Conservation (phyloP, 2,888 invertebrate species). For the Clivina fossor region DNA sequence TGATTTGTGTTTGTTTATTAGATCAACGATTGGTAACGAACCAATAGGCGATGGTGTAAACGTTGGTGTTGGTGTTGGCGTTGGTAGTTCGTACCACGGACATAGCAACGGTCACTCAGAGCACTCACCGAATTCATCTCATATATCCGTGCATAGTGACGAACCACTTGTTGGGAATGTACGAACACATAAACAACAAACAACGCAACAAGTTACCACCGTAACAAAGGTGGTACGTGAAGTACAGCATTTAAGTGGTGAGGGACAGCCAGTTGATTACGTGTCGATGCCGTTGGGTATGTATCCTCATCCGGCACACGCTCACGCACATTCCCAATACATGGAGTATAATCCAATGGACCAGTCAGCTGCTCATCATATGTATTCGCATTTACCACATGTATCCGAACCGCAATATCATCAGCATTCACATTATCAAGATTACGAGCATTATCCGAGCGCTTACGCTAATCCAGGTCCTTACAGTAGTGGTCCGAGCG, state of each 20-base stretch:
- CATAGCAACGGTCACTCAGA: conserved; percentile 68
- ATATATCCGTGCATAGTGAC: conserved; percentile 57
- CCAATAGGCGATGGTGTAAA: conserved; percentile 45
- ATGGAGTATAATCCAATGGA: conserved; percentile 53
- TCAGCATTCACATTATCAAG: conserved; percentile 58
- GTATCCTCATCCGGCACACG: conserved; percentile 47
- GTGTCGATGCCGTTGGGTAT: conserved; percentile 56
- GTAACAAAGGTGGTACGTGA: conserved; percentile 71
- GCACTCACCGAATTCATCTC: conserved; percentile 63
- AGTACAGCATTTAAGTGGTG: conserved; percentile 60
- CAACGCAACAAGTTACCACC: conserved; percentile 70
- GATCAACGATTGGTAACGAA: conserved; percentile 41
- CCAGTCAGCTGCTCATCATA: conserved; percentile 49
- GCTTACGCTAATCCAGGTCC: conserved; percentile 51
- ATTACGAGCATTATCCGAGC: conserved; percentile 60
- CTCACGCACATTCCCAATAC: conserved; percentile 51
- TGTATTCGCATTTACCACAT: conserved; percentile 48
- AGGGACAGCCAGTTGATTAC: conserved; percentile 58
- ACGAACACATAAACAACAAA: conserved; percentile 67
- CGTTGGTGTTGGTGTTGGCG: conserved; percentile 46
- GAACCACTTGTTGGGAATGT: conserved; percentile 59
- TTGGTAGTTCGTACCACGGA: conserved; percentile 51
- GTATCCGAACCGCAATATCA: conserved; percentile 50
- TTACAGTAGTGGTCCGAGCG: conserved; percentile 42
- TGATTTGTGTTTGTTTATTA: conserved; percentile 10